Conservation (phyloP, 2,888 invertebrate species). For the Hirudinaria manillensis region DNA sequence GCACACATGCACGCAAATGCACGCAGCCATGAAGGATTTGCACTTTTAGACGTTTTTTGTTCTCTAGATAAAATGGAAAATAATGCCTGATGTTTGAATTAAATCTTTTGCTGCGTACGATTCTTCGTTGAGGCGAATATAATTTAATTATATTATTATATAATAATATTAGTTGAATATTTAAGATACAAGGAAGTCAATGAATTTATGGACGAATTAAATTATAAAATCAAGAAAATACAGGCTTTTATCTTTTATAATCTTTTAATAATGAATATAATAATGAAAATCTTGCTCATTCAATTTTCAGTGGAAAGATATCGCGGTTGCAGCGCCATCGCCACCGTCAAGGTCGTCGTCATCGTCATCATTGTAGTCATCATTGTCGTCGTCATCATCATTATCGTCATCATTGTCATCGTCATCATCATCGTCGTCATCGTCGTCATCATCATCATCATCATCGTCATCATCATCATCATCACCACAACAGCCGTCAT, state of each 20-base stretch:
- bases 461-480: constrained; percentile 16
- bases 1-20: no score
- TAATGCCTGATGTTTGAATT: no score
- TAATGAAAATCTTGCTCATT: no score
- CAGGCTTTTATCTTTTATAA: no score
- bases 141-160: no score
- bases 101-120: no score
- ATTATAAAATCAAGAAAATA: no score
- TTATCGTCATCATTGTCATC: neutral
- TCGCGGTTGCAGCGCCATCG: no score
- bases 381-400: neutral
- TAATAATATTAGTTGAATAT: no score
- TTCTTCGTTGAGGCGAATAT: no score
- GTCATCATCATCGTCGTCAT: constrained; percentile 17
- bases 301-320: neutral
- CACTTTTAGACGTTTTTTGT: neutral
- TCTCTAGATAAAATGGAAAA: neutral
- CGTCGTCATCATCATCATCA: constrained; percentile 14
- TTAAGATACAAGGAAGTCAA: no score
- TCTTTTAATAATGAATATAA: neutral
- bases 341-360: neutral
- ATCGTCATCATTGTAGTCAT: neutral
- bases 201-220: no score
- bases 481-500: neutral
- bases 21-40: constrained; percentile 1